These are phyloP conservation scores for Pyxicephalus adspersus DNA, from an alignment of 2,113 vertebrate species.

Conservation along the genomic window DNA sequence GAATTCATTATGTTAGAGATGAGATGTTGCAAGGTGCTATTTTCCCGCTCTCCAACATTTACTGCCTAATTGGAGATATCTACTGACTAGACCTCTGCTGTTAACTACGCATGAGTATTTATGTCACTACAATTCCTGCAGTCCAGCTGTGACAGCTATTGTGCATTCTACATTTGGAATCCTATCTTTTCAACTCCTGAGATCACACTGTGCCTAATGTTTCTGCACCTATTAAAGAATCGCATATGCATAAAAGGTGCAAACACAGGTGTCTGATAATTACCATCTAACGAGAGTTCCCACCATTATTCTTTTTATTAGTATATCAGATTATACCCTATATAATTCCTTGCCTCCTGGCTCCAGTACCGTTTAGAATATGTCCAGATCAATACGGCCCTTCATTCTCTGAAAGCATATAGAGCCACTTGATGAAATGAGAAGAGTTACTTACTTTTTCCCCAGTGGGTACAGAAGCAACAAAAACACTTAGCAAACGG, in stretches of 20 bases:
- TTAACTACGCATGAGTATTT: too few relatives aligned
- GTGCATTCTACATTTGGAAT: too few relatives aligned
- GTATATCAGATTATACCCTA: not conserved
- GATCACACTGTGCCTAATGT: too few relatives aligned
- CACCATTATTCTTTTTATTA: slow-evolving; percentile 23
- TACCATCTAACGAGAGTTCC: slow-evolving; percentile 1
- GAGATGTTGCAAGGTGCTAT: too few relatives aligned
- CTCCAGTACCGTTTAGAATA: slow-evolving; percentile 23
- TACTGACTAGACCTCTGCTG: too few relatives aligned
- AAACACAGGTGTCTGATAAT: slow-evolving; percentile 10
- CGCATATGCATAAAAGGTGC: not conserved
- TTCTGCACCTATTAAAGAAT: not conserved
- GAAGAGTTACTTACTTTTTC: slow-evolving; percentile 38
- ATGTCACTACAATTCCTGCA: too few relatives aligned
- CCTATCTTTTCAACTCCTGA: too few relatives aligned
- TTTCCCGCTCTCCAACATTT: too few relatives aligned
- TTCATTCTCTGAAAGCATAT: slow-evolving; percentile 44
- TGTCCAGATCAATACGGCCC: slow-evolving; percentile 39
- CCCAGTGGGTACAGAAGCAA: slow-evolving; percentile 10
- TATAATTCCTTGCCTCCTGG: slow-evolving; percentile 23
- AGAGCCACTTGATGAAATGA: slow-evolving; percentile 28
- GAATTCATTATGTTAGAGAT: too few relatives aligned
- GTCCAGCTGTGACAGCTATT: too few relatives aligned
- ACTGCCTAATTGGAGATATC: too few relatives aligned
- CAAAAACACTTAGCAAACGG: slow-evolving; percentile 49